A percentile compares a stretch with the other conserved stretches of the same genome.
phyloP scores from a whole-genome alignment of 2,113 vertebrate genomes.

The Pipa parva region DNA sequence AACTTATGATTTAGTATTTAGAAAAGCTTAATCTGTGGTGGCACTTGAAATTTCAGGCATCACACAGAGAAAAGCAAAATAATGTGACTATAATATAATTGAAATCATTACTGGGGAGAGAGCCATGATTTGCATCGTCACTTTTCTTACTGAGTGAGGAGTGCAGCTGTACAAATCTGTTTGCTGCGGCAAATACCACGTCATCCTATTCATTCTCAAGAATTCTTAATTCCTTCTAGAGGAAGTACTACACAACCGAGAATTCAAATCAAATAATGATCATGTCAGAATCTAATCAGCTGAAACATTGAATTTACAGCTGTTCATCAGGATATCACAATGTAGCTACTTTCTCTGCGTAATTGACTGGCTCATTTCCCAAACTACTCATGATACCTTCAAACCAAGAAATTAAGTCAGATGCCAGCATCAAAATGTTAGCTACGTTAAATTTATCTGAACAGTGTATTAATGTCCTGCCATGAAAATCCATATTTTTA shows the following conservation, averaged over 20 bases:
- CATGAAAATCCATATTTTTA: too few species aligned
- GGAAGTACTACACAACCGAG: conserved; percentile 60
- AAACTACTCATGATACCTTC: conserved; percentile 21
- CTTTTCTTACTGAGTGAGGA: conserved; percentile 46
- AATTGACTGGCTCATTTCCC: conserved; percentile 38
- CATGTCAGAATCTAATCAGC: conserved; percentile 64
- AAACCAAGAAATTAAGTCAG: not conserved
- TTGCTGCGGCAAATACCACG: conserved; percentile 53
- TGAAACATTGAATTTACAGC: conserved; percentile 58
- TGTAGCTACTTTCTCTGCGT: conserved; percentile 59
- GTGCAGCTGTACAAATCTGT: conserved; percentile 62
- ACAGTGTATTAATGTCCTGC: too few species aligned
- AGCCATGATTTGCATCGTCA: conserved; percentile 44
- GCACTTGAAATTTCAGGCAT: not conserved
- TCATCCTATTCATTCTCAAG: conserved; percentile 63
- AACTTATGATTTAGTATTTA: not conserved
- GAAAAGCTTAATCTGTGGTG: not conserved
- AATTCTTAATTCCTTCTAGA: conserved; percentile 67
- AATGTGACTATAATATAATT: not conserved
- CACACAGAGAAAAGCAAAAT: not conserved
- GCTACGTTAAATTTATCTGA: too few species aligned
- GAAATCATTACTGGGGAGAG: not conserved
- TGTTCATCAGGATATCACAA: conserved; percentile 64
- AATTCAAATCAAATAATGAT: conserved; percentile 55
- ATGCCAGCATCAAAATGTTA: too few species aligned